Base-by-base conservation (phyloP, 2,797 vertebrate genomes). In the Phrynocephalus forsythii region DNA sequence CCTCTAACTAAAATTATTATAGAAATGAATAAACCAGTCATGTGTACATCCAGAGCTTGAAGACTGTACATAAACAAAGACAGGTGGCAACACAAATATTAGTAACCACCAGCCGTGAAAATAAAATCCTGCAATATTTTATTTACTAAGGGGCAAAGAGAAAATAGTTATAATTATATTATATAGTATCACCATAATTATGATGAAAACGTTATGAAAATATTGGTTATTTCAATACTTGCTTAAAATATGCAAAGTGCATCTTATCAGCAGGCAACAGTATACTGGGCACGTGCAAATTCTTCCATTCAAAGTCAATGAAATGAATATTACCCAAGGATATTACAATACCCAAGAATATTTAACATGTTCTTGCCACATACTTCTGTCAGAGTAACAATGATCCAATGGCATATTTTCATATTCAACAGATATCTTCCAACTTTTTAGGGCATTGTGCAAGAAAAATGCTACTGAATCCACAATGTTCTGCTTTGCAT, bases 101-200 rank as follows among this genome's bases (percentile, higher is more conserved):
- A 79, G 24, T 73, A 60, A 83, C 0, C 71, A 72, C 5, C 30
- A 1, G 77, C 63, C 38, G 89, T 50, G 87, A 75, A 26, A 82
- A 92, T n/a, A 56, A 86, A 22, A 85, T 18, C 85, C 15, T 50
- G 63, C 90, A 24, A 79, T 26, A 72, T 33, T 92, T 84, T 79
- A 93, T 88, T 89, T 44, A 89, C 86, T 66, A 85, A 0, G 16
- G 87, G 86, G 78, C 56, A 91, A 50, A 16, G 84, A 92, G 86
- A 94, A 90, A 87, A n/a, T 3, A 50, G 38, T 56, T 85, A 56
- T n/a, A 24, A 68, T 89, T 84, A 86, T 13, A 38, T 26, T 48
- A 22, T 22, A 76, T 76, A 48, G 24, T 24, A 76, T 76, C 73
- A 48, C 20, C 73, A 24, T 30, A 76, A 71, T 66, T 90, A 81